Evolutionary conservation across 2,113 vertebrate genomes (phyloP).

Genomic region (Daphoenositta chrysoptera): DNA sequence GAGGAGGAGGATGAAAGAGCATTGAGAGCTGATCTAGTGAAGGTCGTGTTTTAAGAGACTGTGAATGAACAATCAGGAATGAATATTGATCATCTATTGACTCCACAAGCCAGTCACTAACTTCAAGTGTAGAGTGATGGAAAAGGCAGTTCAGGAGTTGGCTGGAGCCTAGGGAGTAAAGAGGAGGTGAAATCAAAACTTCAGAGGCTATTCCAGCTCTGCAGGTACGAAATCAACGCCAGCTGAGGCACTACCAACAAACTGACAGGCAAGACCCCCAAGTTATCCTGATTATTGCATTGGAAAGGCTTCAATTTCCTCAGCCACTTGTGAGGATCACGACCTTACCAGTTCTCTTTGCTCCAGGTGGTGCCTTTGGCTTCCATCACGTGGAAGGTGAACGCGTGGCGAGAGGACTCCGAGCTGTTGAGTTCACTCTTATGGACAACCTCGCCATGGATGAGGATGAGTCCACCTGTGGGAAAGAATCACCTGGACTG

Average conservation of each 20-base stretch:
- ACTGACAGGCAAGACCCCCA: neutral
- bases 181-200: neutral
- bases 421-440: conserved; percentile 87
- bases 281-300: neutral
- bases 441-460: conserved; percentile 93
- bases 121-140: conserved; percentile 78
- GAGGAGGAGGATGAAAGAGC: neutral
- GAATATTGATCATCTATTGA: neutral
- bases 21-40: neutral
- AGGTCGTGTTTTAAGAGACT: neutral
- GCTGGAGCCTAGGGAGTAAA: conserved; percentile 83
- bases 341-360: conserved; percentile 87
- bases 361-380: conserved; percentile 83
- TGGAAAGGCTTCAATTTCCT: neutral
- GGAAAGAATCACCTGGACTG: neutral
- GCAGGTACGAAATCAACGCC: rapidly evolving
- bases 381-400: conserved; percentile 95
- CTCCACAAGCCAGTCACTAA: neutral
- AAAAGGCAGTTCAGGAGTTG: conserved; percentile 87
- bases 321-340: neutral
- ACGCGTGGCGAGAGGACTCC: conserved; percentile 80
- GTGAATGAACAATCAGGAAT: rapidly evolving
- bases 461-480: conserved; percentile 85
- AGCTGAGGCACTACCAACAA: neutral
- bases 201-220: neutral